phyloP scores from a whole-genome alignment of 2,797 vertebrate species.

The Mormyrus hasselquistii region DNA sequence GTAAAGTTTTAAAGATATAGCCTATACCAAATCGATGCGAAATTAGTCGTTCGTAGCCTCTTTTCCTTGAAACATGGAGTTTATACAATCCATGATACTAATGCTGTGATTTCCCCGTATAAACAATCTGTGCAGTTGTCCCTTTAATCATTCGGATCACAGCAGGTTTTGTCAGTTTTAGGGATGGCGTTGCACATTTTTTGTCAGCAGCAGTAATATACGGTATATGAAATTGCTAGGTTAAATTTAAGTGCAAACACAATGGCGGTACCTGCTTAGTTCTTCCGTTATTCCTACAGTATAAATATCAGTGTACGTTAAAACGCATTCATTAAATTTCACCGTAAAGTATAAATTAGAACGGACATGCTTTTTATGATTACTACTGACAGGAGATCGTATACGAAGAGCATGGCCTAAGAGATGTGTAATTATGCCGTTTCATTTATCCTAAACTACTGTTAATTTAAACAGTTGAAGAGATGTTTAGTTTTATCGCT shows the following conservation, averaged over 20 bases:
- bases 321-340: background rate
- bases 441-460: background rate
- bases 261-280: background rate
- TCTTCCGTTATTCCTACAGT: background rate
- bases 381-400: background rate
- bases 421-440: background rate
- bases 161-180: background rate
- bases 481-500: background rate
- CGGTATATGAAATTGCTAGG: background rate
- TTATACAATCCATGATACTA: background rate
- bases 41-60: background rate
- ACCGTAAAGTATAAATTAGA: background rate
- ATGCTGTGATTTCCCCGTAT: background rate
- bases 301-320: background rate
- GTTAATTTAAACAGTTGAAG: background rate
- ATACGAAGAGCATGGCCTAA: background rate
- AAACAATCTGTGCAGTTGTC: background rate
- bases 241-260: background rate
- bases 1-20: background rate
- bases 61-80: background rate
- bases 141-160: background rate
- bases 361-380: background rate
- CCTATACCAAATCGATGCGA: background rate
- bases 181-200: background rate
- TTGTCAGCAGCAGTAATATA: background rate